Evolutionary conservation across 53 echinoderm and acorn worm species (phyloP), one percentile per base, ranked within the genome.

Genomic region (Henricia sp.): DNA sequence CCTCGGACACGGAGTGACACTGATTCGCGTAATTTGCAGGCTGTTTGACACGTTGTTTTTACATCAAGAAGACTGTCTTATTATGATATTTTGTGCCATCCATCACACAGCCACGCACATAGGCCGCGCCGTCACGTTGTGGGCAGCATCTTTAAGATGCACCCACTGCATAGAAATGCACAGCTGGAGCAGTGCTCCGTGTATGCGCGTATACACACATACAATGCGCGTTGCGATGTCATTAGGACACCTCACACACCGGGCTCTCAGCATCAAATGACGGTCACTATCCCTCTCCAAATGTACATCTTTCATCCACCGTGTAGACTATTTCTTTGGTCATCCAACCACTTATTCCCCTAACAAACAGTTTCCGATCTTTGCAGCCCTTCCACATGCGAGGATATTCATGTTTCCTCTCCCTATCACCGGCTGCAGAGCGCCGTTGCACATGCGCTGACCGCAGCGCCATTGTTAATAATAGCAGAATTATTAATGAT

Each of bases 401-500:
- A n/a, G n/a, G n/a, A n/a, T n/a, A n/a, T n/a, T n/a, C n/a, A n/a
- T n/a, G n/a, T n/a, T n/a, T 17, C 46, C 8, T 41, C 33, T 20
- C 53, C 3, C 33, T 72, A 19, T 37, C 1, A 13, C 37, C 74
- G 16, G 43, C 71, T 2, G 68, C 50, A 62, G 39, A 34, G 64
- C 63, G 64, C 70, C n/a, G n/a, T n/a, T n/a, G n/a, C n/a, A n/a
- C n/a, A n/a, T n/a, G 46, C 68, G 40, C 40, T 39, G 14, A 62
- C 59, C 42, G 48, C 65, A 63, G 29, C 63, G 34, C 64, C 80
- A 80, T 80, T n/a, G 12, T 80, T 65, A 80, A 80, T 80, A 80
- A 80, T 64, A 64, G 46, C 62, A 16, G 17, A 35, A 46, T 48
- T 72, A 72, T 72, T 72, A 64, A 63, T 80, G 64, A 63, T 42